Percentiles rank a stretch among this genome's conserved stretches.
Conservation (phyloP, 2,888 invertebrate species). For the Phasia obesa region DNA sequence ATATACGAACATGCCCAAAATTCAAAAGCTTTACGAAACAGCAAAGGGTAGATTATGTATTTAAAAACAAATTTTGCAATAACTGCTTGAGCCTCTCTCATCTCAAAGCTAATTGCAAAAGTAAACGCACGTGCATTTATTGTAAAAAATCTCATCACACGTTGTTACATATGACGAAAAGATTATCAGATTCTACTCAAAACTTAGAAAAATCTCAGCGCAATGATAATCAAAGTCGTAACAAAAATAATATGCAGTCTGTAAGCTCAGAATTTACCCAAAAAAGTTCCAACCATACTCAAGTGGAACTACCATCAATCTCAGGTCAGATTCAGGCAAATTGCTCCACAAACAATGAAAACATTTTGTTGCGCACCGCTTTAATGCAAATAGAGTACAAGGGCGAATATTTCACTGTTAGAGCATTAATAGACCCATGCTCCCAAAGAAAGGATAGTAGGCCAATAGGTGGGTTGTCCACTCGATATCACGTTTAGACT, state of each 20-base stretch:
- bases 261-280: neutral
- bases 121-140: neutral
- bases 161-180: neutral
- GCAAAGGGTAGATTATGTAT: constrained; percentile 4
- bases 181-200: neutral
- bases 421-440: neutral
- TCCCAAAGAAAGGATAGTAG: constrained; percentile 6
- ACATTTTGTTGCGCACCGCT: neutral
- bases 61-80: constrained; percentile 2
- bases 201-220: too few species aligned
- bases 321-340: too few species aligned
- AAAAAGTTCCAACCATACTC: neutral
- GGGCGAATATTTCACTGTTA: neutral
- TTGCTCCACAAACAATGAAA: neutral
- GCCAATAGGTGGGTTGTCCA: too few species aligned
- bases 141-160: constrained; percentile 3
- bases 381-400: neutral
- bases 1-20: neutral
- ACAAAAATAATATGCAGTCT: neutral
- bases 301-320: too few species aligned
- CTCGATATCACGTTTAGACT: too few species aligned
- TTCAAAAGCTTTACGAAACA: neutral
- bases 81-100: neutral
- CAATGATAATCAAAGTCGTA: too few species aligned
- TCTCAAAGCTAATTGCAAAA: neutral